These are phyloP conservation scores for Lophotriccus pileatus DNA, from an alignment of 2,797 vertebrate genomes.

Conservation along the genomic window DNA sequence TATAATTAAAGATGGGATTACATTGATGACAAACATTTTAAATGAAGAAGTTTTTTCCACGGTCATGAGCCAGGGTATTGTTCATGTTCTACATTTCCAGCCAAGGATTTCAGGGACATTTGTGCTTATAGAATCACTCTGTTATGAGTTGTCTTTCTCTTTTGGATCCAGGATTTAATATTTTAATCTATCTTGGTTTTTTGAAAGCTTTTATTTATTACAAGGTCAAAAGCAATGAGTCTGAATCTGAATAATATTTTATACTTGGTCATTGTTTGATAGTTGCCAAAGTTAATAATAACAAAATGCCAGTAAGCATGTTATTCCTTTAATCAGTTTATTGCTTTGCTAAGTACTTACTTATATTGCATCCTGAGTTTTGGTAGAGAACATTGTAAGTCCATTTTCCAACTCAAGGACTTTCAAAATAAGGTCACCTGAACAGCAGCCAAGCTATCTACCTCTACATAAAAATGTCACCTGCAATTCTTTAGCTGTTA, in stretches of 20 bases:
- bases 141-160: neutral
- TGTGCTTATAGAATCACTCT: slow-evolving; percentile 20
- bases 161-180: slow-evolving; percentile 28
- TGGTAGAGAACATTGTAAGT: neutral
- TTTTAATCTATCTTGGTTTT: slow-evolving; percentile 25
- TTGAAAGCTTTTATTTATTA: slow-evolving; percentile 29
- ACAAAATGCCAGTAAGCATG: neutral
- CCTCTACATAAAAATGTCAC: neutral
- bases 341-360: neutral
- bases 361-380: neutral
- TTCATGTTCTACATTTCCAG: slow-evolving; percentile 29
- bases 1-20: slow-evolving; percentile 53
- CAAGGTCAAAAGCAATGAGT: slow-evolving; percentile 32
- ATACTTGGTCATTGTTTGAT: neutral
- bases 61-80: slow-evolving; percentile 27
- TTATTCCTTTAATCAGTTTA: slow-evolving; percentile 9
- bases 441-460: neutral
- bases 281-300: slow-evolving; percentile 3
- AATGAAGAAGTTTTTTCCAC: slow-evolving; percentile 38
- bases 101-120: slow-evolving; percentile 51
- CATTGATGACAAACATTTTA: slow-evolving; percentile 42
- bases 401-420: neutral
- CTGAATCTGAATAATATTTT: neutral
- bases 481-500: neutral
- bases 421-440: neutral